Evolutionary conservation across 2,113 vertebrate genomes (phyloP).

Genomic region (Albula glossodonta): DNA sequence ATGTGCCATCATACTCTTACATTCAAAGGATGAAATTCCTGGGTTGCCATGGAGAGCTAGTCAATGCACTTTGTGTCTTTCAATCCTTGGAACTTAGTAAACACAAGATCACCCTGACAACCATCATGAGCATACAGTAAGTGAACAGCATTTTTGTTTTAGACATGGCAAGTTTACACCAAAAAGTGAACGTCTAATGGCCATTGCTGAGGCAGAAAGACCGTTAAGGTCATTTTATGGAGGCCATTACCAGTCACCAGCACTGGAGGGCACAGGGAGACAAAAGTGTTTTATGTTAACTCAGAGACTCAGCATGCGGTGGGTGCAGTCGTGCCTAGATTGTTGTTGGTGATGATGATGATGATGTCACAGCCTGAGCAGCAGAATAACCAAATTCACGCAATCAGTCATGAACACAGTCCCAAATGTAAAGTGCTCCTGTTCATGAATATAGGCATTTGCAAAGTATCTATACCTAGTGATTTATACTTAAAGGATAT

Average conservation of each 20-base stretch:
- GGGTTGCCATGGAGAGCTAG: too few species aligned
- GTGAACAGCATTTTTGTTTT: too few species aligned
- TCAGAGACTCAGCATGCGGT: not conserved
- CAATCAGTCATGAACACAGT: not conserved
- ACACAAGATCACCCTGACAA: too few species aligned
- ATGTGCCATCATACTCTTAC: too few species aligned
- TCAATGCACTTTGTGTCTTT: too few species aligned
- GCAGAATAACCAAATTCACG: not conserved
- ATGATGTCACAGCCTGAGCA: not conserved
- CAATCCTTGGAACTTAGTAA: too few species aligned
- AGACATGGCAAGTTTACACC: too few species aligned
- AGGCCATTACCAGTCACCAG: not conserved
- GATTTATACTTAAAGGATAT: not conserved
- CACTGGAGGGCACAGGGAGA: not conserved
- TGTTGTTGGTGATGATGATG: not conserved
- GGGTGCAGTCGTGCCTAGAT: not conserved
- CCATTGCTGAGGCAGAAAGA: too few species aligned
- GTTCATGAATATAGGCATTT: not conserved
- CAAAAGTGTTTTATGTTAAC: not conserved
- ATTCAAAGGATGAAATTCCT: too few species aligned
- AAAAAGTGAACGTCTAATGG: too few species aligned
- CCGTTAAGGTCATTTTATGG: not conserved
- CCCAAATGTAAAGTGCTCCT: too few species aligned
- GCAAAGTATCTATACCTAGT: not conserved
- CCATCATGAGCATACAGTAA: not conserved